A percentile compares a stretch with the other conserved stretches of the same genome.
phyloP scores from a whole-genome alignment of 2,113 vertebrate species.

The Budorcas taxicolor region DNA sequence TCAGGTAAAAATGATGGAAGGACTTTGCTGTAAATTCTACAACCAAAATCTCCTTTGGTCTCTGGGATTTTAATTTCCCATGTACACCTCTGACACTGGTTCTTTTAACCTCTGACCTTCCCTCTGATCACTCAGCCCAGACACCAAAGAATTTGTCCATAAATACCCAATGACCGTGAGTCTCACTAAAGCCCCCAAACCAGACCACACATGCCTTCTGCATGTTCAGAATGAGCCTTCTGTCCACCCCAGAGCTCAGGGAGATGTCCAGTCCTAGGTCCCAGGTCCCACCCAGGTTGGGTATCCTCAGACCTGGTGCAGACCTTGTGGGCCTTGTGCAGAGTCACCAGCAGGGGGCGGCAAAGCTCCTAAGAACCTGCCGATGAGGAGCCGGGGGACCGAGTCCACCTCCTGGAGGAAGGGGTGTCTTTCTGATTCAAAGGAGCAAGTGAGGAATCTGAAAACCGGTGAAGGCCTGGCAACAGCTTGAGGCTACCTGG shows the following conservation, averaged over 20 bases:
- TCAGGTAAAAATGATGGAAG: neutral
- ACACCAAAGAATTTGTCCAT: neutral
- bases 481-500: neutral
- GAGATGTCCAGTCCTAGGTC: neutral
- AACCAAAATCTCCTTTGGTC: neutral
- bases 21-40: neutral
- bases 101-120: neutral
- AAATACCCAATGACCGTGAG: neutral
- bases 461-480: neutral
- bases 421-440: neutral
- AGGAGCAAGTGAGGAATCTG: neutral
- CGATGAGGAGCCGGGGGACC: rapidly evolving
- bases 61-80: neutral
- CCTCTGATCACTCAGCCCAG: neutral
- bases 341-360: neutral
- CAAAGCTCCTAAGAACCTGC: neutral
- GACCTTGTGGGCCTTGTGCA: neutral
- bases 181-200: neutral
- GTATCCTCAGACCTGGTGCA: rapidly evolving
- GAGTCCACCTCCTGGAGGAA: neutral
- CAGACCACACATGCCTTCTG: neutral
- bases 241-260: neutral
- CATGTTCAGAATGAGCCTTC: neutral
- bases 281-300: neutral
- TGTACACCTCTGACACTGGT: neutral